A percentile compares a stretch with the other conserved stretches of the same genome.
Conservation (phyloP, 2,113 vertebrate species). For the Numenius arquata region DNA sequence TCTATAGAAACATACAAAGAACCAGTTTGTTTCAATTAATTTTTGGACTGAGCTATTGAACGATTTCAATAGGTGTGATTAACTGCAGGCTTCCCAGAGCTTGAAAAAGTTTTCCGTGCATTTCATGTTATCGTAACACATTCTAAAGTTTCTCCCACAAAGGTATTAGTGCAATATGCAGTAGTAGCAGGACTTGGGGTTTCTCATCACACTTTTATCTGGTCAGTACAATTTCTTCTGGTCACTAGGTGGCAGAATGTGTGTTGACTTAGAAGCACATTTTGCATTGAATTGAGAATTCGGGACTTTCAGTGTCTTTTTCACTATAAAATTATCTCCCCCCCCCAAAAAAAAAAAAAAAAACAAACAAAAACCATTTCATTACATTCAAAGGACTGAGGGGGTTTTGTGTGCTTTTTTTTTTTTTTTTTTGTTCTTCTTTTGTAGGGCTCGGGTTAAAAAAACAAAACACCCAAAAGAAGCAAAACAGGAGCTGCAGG, state of each 20-base stretch:
- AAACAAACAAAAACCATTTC: too few relatives aligned
- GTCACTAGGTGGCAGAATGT: conserved; percentile 70
- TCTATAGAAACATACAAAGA: neutral
- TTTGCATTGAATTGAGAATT: neutral
- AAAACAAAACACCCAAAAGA: neutral
- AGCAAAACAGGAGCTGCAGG: neutral
- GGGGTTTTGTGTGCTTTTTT: neutral
- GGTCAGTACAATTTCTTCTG: conserved; percentile 31
- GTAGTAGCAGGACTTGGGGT: neutral
- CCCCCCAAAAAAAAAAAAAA: neutral
- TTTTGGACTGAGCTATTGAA: neutral
- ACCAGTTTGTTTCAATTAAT: neutral
- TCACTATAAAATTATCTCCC: neutral
- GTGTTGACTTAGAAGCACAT: conserved; percentile 1
- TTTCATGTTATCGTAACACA: neutral
- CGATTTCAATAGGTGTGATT: neutral
- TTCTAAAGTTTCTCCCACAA: neutral
- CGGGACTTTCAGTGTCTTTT: neutral
- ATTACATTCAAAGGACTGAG: neutral
- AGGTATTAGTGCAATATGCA: neutral
- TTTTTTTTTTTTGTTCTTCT: neutral
- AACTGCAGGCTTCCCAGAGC: neutral
- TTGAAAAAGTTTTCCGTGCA: neutral
- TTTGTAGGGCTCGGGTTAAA: neutral
- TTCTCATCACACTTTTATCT: neutral